Evolutionary conservation across 2,113 vertebrate species (phyloP).

Genomic region (western clawed frog (Xenopus tropicalis)): UCB_Xtro_10.0 CM004445.2:20710501-20711000

Average conservation of each 20-base stretch:
- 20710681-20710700: too few species aligned
- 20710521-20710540: too few species aligned
- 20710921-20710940: too few species aligned
- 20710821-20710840: neutral
- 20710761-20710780: constrained; percentile 7
- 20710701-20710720: too few species aligned
- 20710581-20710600: too few species aligned
- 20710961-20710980: neutral
- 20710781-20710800: constrained; percentile 10
- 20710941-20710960: neutral
- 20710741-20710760: constrained; percentile 9
- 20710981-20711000: neutral
- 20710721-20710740: constrained; percentile 14
- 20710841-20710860: neutral
- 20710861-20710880: neutral
- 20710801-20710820: neutral
- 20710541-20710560: too few species aligned
- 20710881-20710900: neutral
- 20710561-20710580: too few species aligned
- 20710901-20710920: neutral
- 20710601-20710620: too few species aligned
- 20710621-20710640: too few species aligned
- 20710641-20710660: too few species aligned
- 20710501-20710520: too few species aligned
- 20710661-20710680: too few species aligned